Percentiles rank a stretch among this genome's conserved stretches.
Evolutionary conservation across 1,140 invertebrate species (phyloP).

Genomic region (Drosophila melanica): DNA sequence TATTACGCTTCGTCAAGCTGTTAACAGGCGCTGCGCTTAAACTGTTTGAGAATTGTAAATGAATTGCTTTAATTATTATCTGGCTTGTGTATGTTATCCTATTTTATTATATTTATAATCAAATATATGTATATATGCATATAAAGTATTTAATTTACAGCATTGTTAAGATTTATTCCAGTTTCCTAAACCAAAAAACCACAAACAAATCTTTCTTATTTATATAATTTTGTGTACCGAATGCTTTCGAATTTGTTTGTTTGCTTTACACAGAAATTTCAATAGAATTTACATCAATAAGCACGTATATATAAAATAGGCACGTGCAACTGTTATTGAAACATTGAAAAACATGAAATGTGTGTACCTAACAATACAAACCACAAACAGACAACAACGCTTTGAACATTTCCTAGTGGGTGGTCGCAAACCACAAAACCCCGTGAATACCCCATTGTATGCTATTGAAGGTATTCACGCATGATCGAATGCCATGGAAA

Average conservation of each 20-base stretch:
- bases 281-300: not conserved
- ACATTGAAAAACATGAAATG: constrained; percentile 2
- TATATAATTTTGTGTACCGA: not conserved
- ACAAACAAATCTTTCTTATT: not conserved
- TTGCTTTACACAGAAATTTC: not conserved
- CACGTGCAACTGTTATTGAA: constrained; percentile 1
- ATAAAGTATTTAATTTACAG: no score
- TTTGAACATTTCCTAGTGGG: not conserved
- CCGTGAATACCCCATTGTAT: constrained; percentile 1
- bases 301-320: not conserved
- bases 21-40: not conserved
- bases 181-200: no score
- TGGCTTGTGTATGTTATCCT: no score
- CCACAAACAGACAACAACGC: not conserved
- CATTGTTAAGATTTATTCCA: no score
- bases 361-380: not conserved
- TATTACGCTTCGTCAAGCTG: not conserved
- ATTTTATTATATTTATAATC: no score
- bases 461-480: constrained; percentile 43
- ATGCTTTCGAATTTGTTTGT: no score
- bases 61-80: not conserved
- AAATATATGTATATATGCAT: no score
- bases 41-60: constrained; percentile 14
- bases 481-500: constrained; percentile 45
- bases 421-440: not conserved